A percentile compares a stretch with the other conserved stretches of the same genome.
Conservation (phyloP, 2,113 vertebrate species). For the Petroica traversi region DNA sequence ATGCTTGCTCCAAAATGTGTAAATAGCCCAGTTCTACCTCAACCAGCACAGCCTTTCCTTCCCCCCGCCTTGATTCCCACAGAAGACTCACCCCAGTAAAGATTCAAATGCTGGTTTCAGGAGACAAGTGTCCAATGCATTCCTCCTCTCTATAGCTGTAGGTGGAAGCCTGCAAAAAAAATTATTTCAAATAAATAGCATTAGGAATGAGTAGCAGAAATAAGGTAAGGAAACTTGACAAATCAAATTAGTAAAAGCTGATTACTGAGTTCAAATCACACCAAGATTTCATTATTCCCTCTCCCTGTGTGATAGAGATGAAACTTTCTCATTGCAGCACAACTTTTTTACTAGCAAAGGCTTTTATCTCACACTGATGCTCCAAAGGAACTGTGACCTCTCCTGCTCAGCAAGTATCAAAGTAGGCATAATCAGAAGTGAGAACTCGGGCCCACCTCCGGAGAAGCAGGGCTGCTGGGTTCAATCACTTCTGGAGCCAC, state of each 20-base stretch:
- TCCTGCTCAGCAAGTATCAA: background rate
- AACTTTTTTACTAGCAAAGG: background rate
- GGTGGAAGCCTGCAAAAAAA: conserved; percentile 32
- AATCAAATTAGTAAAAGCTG: background rate
- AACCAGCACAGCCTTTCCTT: background rate
- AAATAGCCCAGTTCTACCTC: background rate
- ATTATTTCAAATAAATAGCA: background rate
- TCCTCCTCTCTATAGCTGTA: conserved; percentile 16
- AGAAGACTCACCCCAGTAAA: conserved; percentile 50
- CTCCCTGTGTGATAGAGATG: background rate
- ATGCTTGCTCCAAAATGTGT: background rate
- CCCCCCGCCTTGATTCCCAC: background rate
- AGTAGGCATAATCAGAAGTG: background rate
- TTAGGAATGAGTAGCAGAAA: background rate
- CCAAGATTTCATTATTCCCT: background rate
- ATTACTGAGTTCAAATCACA: background rate
- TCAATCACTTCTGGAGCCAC: background rate
- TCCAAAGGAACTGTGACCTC: background rate
- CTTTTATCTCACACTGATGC: background rate
- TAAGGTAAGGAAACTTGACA: background rate
- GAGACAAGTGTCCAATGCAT: background rate
- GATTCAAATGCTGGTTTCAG: conserved; percentile 27
- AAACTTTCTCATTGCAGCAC: rapidly evolving
- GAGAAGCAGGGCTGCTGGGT: background rate
- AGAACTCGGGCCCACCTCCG: background rate